phyloP scores from a whole-genome alignment of 2,113 vertebrate species.

The Epinephelus fuscoguttatus region DNA sequence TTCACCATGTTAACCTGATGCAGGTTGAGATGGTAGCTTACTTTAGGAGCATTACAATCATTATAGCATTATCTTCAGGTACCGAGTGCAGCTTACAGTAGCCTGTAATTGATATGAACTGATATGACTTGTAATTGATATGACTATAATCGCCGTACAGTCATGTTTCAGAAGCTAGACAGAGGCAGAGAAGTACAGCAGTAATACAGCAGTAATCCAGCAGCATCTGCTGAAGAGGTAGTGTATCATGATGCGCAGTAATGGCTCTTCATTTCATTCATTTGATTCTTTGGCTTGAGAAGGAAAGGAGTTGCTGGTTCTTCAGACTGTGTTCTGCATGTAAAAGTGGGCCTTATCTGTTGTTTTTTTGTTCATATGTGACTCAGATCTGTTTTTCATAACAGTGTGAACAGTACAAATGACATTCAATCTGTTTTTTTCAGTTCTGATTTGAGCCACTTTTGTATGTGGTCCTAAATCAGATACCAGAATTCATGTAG shows the following conservation, averaged over 20 bases:
- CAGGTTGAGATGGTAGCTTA: neutral
- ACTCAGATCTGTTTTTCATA: too few relatives aligned
- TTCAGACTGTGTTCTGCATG: too few relatives aligned
- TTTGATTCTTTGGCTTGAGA: neutral
- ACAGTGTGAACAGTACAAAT: too few relatives aligned
- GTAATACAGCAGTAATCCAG: constrained; percentile 29
- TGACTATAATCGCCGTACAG: neutral
- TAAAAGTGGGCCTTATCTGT: too few relatives aligned
- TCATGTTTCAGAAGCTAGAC: neutral
- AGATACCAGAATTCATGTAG: neutral
- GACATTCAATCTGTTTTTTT: neutral
- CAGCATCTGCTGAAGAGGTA: constrained; percentile 33
- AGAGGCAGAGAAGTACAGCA: neutral
- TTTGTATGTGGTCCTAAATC: neutral
- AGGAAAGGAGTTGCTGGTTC: neutral
- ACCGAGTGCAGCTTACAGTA: neutral
- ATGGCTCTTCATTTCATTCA: neutral
- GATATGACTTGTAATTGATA: neutral
- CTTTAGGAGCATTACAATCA: neutral
- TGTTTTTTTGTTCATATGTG: too few relatives aligned
- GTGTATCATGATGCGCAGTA: neutral
- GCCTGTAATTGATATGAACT: neutral
- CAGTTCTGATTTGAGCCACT: neutral
- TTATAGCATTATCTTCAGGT: neutral
- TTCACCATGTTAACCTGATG: neutral